Percentiles rank a stretch among this genome's conserved stretches.
phyloP scores from a whole-genome alignment of 1,140 invertebrate genomes.

The Thalassaphorura encarpata region DNA sequence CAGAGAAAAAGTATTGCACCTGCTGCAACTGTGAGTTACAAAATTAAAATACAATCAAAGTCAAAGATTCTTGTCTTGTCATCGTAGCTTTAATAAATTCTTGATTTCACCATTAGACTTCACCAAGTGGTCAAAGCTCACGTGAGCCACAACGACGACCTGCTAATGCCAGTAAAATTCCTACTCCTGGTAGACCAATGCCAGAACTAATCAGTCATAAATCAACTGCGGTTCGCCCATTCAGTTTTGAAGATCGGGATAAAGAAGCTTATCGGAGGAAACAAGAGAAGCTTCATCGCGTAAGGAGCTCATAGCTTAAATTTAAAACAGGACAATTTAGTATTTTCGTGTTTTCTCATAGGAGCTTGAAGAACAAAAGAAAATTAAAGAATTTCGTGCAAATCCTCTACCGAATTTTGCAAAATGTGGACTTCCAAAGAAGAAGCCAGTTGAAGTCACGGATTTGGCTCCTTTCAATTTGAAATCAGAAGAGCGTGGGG shows the following conservation, averaged over 20 bases:
- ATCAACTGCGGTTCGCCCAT: conserved; percentile 39
- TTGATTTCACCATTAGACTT: not conserved
- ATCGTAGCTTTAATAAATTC: not conserved
- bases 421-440: conserved; percentile 35
- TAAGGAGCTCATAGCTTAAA: conserved; percentile 17
- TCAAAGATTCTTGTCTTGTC: not conserved
- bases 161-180: too few species aligned
- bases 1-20: conserved; percentile 7
- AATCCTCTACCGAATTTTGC: conserved; percentile 42
- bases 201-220: too few species aligned
- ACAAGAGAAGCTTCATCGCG: conserved; percentile 44
- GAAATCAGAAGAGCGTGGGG: conserved; percentile 37
- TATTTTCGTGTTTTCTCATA: conserved; percentile 21
- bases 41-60: not conserved
- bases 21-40: too few species aligned
- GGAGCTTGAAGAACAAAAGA: conserved; percentile 39
- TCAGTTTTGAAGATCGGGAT: conserved; percentile 47
- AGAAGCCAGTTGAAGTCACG: conserved; percentile 35
- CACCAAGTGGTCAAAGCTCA: not conserved
- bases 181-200: too few species aligned
- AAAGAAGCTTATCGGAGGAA: conserved; percentile 40
- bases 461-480: conserved; percentile 39
- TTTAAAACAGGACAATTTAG: not conserved
- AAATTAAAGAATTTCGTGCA: conserved; percentile 41
- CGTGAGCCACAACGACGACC: too few species aligned